Evolutionary conservation across 1,140 invertebrate species (phyloP).

Genomic region (Cepaea nemoralis): DNA sequence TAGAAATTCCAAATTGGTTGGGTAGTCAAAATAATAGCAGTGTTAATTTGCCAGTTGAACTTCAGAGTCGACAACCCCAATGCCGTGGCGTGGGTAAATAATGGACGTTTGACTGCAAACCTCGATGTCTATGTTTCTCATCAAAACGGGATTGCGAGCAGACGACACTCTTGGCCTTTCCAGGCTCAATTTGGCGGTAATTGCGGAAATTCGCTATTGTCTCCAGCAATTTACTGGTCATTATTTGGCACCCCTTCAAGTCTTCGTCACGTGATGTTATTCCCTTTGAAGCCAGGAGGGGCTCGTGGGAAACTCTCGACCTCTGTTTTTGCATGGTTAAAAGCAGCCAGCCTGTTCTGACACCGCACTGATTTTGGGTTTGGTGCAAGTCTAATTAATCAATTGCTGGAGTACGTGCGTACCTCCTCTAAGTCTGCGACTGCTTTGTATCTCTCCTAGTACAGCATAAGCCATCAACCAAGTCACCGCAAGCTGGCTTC

Average conservation of each 20-base stretch:
- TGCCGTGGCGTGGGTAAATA: slow-evolving; percentile 27
- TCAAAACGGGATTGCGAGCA: slow-evolving; percentile 18
- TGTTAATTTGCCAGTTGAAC: not conserved
- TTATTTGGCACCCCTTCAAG: not conserved
- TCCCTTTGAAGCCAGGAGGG: not conserved
- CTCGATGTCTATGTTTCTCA: slow-evolving; percentile 19
- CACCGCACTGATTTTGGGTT: no score
- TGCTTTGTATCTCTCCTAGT: no score
- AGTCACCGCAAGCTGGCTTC: no score
- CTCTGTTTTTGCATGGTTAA: not conserved
- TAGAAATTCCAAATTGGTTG: not conserved
- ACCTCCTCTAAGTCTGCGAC: no score
- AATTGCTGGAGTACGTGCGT: no score
- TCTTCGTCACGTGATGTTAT: not conserved
- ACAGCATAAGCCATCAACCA: no score
- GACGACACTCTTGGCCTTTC: slow-evolving; percentile 23
- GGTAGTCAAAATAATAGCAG: not conserved
- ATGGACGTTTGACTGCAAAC: slow-evolving; percentile 29
- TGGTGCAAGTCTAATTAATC: no score
- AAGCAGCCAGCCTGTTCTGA: no score
- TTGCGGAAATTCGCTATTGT: slow-evolving; percentile 16
- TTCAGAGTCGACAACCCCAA: not conserved
- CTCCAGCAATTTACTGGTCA: not conserved
- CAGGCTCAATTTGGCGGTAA: not conserved
- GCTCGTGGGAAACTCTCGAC: slow-evolving; percentile 2